phyloP scores from a whole-genome alignment of 2,888 invertebrate species.

The Aproaerema taeniolella region DNA sequence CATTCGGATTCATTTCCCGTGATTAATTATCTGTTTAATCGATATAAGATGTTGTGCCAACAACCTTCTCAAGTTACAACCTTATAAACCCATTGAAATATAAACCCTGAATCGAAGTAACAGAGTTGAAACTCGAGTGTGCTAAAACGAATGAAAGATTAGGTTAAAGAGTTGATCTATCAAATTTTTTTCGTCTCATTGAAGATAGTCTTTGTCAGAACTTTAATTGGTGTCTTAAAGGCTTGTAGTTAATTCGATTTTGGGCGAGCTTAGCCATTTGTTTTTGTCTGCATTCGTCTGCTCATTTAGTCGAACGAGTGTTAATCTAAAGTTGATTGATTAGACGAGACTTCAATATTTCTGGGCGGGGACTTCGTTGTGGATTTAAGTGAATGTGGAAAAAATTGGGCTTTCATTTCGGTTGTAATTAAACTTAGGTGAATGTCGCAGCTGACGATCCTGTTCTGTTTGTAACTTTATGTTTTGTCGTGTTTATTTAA shows the following conservation, averaged over 20 bases:
- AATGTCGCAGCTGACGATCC: no score
- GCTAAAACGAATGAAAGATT: conserved; percentile 50
- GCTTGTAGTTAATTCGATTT: conserved; percentile 70
- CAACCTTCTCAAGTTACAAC: conserved; percentile 61
- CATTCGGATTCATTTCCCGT: conserved; percentile 76
- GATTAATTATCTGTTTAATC: conserved; percentile 78
- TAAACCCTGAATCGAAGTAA: neutral
- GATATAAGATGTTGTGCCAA: conserved; percentile 77
- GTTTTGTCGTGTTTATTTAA: no score
- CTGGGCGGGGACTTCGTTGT: conserved; percentile 45
- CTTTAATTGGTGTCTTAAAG: conserved; percentile 75
- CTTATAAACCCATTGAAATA: conserved; percentile 4
- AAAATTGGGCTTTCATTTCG: conserved; percentile 1
- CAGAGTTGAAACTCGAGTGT: neutral
- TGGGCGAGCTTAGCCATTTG: conserved; percentile 59
- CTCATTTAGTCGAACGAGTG: conserved; percentile 44
- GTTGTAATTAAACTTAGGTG: conserved; percentile 5
- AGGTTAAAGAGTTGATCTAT: conserved; percentile 75
- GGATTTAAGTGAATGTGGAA: conserved; percentile 32
- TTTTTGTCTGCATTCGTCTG: conserved; percentile 53
- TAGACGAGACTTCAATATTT: conserved; percentile 48
- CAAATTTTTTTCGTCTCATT: conserved; percentile 71
- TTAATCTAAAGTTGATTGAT: conserved; percentile 73
- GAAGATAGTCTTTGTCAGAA: conserved; percentile 72
- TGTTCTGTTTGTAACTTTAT: no score